phyloP scores from a whole-genome alignment of 2,797 vertebrate genomes.

The Streptopelia turtur region DNA sequence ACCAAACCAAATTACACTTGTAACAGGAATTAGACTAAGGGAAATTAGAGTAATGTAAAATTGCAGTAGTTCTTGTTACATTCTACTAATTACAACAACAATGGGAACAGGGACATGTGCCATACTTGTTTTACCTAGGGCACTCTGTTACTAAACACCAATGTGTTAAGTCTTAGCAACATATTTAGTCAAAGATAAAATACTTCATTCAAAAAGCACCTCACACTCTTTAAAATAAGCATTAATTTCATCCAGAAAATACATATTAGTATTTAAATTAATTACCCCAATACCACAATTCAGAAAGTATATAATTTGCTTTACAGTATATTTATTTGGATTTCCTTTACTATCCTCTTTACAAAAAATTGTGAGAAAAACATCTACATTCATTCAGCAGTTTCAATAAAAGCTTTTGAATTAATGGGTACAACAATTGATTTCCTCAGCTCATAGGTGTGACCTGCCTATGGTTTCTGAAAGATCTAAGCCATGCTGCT shows the following conservation, averaged over 20 bases:
- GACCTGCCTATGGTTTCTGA: background rate
- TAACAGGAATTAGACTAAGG: background rate
- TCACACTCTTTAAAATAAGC: background rate
- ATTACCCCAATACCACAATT: background rate
- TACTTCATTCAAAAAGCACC: background rate
- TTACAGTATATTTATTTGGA: background rate
- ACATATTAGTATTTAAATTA: background rate
- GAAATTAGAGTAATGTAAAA: background rate
- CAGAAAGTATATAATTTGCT: rapidly evolving
- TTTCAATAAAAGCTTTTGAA: background rate
- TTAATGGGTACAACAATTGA: background rate
- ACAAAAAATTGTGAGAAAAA: background rate
- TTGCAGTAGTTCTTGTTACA: background rate
- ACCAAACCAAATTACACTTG: background rate
- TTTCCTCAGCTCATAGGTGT: background rate
- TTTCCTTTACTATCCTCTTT: background rate
- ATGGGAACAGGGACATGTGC: background rate
- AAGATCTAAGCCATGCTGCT: background rate
- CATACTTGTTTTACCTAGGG: background rate
- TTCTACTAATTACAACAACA: background rate
- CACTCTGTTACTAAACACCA: background rate
- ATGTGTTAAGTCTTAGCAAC: background rate
- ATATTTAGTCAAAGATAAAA: background rate
- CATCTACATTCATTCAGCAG: background rate
- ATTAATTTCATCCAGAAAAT: background rate